Conservation (phyloP, 2,888 invertebrate genomes). For the Nephrotoma flavescens region DNA sequence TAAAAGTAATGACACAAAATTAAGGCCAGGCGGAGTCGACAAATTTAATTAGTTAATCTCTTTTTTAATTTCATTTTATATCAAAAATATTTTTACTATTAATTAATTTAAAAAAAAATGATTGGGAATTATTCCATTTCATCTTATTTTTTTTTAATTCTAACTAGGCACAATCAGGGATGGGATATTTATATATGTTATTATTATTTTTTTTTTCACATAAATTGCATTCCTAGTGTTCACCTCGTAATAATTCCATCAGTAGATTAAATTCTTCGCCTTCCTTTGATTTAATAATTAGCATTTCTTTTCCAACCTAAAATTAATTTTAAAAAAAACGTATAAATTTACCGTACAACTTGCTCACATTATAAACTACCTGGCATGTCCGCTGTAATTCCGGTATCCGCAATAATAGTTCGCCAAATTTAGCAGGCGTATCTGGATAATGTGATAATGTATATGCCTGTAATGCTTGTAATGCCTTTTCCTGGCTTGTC, state of each 20-base stretch:
- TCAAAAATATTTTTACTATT: not conserved
- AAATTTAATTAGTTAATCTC: not conserved
- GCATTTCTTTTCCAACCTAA: constrained; percentile 85
- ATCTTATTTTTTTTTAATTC: not conserved
- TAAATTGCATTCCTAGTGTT: constrained; percentile 45
- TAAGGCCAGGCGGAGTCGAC: not conserved
- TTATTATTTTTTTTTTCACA: not conserved
- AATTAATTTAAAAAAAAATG: not conserved
- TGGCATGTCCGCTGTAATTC: constrained; percentile 91
- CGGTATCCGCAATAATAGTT: constrained; percentile 80
- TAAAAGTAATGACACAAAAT: not conserved
- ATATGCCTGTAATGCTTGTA: constrained; percentile 84
- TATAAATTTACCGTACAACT: not conserved
- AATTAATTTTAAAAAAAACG: constrained; percentile 22
- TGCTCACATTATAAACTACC: constrained; percentile 32
- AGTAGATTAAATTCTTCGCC: constrained; percentile 88
- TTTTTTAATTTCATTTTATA: not conserved
- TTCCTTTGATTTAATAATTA: constrained; percentile 73
- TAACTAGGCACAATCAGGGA: constrained; percentile 2
- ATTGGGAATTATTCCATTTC: not conserved
- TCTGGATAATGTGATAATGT: constrained; percentile 81
- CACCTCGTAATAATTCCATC: constrained; percentile 88
- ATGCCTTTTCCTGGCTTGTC: constrained; percentile 84
- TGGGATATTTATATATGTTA: not conserved
- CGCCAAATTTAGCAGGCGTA: constrained; percentile 89